Evolutionary conservation across 2,888 invertebrate species (phyloP), one percentile per base, ranked within the genome.

Genomic region (Lithophane socia): DNA sequence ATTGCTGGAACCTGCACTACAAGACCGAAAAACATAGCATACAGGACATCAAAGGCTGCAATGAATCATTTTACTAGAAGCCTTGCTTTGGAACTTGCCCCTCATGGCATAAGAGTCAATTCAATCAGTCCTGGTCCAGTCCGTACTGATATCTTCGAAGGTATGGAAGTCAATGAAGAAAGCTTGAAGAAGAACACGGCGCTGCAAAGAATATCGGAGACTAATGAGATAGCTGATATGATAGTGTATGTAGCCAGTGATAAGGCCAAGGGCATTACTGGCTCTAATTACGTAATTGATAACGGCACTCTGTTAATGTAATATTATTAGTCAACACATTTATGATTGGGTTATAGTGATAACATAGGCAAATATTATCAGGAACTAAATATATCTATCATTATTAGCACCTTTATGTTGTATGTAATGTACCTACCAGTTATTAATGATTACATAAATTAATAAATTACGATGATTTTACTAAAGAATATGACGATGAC

Each of bases 21-120:
- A 29, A 73, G 63, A 9, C 98, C 93, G 95, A 97, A 49, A 98
- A 98, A 44, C 2, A 61, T 83, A 44, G 47, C 88, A 0, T 92
- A 92, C 65, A 81, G 72, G 13, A 81, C 72, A 13, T 90, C 92
- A 0, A 93, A 93, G 71, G 92, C 92, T n/a, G 91, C 87, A 3
- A 18, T 93, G 13, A 85, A 88, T 29, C 89, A 90, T 75, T 93
- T 93, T 54, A 90, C 92, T 0, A 87, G 89, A 56, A 80, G 86
- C 8, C 84, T 82, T 8, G 93, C 93, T 24, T 93, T 99, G 61
- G 99, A 98, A 89, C 92, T 98, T 58, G 98, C 98, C 24, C 86
- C 97, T 0, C 97, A 97, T 91, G 97, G 98, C 78, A 98, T 99
- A 0, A 96, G 99, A 66, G 98, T 98, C 0, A 92, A 93, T 69